Base-by-base conservation (phyloP, 2,113 vertebrate species). In the Dunckerocampus dactyliophorus region DNA sequence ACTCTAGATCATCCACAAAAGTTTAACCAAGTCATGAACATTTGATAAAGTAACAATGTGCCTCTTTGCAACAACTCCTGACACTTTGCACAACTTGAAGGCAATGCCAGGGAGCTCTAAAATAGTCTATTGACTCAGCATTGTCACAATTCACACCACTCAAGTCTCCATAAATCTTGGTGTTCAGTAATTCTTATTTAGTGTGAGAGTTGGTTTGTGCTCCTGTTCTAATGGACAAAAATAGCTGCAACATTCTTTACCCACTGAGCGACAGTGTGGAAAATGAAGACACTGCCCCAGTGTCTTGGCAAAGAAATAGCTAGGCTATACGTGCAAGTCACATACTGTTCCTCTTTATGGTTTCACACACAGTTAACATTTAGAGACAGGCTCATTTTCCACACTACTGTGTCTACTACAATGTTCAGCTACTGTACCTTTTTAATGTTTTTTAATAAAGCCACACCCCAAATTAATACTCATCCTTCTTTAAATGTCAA, bases 351-450 rank as follows among this genome's bases (percentile, higher is more conserved):
- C 45, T 56, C n/a, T 53, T 51, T 43, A 56, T 19, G 24, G 52
- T 63, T 72, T 62, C 19, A 52, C 60, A 56, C 53, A 16, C 56
- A 45, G 7, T 73, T 71, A 51, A 42, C 37, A 43, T 24, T 59
- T 47, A 39, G 34, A 21, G 37, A 42, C 37, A 42, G 34, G 34
- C 34, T 14, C 39, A 14, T 12, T 14, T 12, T 43, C 39, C 39
- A 43, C 39, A 43, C 12, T 42, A 42, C 39, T 42, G 54, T 13
- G 21, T 39, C 37, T 19, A 55, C 53, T 20, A n/a, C 53, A 20
- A 19, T 1, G 7, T 21, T 56, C 8, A 42, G 54, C 54, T 9
- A 56, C 54, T 42, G 10, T 19, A 55, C 10, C n/a, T 55, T 55
- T 55, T 55, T 6, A 54, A 12, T 9, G 9, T 11, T 37, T 39